Base-by-base conservation (phyloP, 2,797 vertebrate genomes). In the Acipenser ruthenus region DNA sequence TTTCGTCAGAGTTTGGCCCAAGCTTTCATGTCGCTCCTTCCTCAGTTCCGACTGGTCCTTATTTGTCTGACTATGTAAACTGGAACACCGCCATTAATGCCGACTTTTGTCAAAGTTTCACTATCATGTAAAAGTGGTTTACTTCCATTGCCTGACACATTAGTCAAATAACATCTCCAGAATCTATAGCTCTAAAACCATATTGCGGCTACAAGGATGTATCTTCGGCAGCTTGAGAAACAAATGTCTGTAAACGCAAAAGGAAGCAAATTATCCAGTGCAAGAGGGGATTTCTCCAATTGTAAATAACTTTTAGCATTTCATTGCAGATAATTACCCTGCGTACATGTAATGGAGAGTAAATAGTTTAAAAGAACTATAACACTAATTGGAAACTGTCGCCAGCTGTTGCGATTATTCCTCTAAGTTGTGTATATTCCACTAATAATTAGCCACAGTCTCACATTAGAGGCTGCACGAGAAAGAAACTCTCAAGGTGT, bases 301-400 rank as follows among this genome's bases (percentile, higher is more conserved):
- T 71, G 83, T 83, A 87, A 86, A 80, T 79, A 82, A 82, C 80
- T 83, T 75, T 82, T 76, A 76, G 74, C 72, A 75, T 73, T 84
- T 84, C 79, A 83, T 82, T 82, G 78, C 77, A 80, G 82, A 85
- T 88, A 89, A 87, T 86, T 86, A 86, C 80, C 79, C 73, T 77
- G 80, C 73, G 68, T 80, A 78, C 69, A 74, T 63, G 51, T 77
- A 78, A 77, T 78, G 55, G 50, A 59, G 65, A 76, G 84, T 85
- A 75, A 82, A 83, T 77, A 85, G 83, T 86, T 86, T 87, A 78
- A 82, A 84, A 82, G 84, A 87, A 88, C 80, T 83, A 74, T 78
- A 85, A 83, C 84, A 87, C 84, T 91, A 91, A 90, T 90, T 89
- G 86, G 88, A 83, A 88, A 83, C 85, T 90, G 84, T 89, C 87